Evolutionary conservation across 2,888 invertebrate species (phyloP).

Genomic region (Escarpia spicata): DNA sequence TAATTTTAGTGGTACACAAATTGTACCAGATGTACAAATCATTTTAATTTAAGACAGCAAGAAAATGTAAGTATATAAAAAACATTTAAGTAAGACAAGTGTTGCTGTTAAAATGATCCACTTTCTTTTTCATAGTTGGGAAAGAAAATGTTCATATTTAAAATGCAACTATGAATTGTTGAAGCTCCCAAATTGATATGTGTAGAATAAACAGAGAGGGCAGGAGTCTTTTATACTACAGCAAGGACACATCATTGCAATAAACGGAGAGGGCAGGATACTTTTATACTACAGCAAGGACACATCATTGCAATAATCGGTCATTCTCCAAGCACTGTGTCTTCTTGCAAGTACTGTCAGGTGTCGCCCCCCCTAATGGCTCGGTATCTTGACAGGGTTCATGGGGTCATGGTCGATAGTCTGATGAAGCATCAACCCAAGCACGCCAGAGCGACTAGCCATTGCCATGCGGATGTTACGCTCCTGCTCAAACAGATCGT

Average conservation of each 20-base stretch:
- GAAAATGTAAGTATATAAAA: background rate
- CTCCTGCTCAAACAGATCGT: slow-evolving; percentile 93
- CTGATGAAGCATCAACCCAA: slow-evolving; percentile 95
- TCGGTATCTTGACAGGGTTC: slow-evolving; percentile 24
- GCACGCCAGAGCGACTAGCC: slow-evolving; percentile 86
- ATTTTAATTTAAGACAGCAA: too few species aligned
- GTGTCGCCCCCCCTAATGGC: background rate
- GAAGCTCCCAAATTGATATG: background rate
- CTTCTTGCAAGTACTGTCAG: background rate
- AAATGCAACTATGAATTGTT: background rate
- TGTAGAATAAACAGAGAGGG: background rate
- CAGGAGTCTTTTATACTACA: background rate
- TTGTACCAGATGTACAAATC: too few species aligned
- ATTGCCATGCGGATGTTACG: slow-evolving; percentile 80
- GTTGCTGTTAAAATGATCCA: background rate
- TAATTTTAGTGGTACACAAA: too few species aligned
- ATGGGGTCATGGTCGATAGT: slow-evolving; percentile 82
- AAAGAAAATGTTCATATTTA: background rate
- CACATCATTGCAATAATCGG: too few species aligned
- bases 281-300: too few species aligned
- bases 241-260: background rate
- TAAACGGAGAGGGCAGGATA: background rate
- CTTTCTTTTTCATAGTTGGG: background rate
- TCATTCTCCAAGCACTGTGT: too few species aligned
- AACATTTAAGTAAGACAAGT: background rate